Evolutionary conservation across 2,113 vertebrate genomes (phyloP).

Genomic region (Pimephales promelas): DNA sequence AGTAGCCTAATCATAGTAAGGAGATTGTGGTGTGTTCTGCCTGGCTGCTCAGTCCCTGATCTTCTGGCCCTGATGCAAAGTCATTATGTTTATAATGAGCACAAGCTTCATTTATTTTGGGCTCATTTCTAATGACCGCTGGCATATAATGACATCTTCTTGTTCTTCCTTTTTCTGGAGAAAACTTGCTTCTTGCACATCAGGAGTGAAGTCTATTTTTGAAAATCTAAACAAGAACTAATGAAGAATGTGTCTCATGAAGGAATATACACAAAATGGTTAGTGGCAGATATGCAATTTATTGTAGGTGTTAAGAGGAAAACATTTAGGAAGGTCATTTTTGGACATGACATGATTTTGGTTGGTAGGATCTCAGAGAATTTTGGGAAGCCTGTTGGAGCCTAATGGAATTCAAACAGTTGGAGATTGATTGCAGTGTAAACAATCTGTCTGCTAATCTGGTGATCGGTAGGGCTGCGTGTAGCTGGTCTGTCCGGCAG

Average conservation of each 20-base stretch:
- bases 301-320: conserved; percentile 1
- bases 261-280: neutral
- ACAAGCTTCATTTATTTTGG: conserved; percentile 30
- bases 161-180: conserved; percentile 5
- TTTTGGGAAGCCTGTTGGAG: neutral
- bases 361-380: conserved; percentile 1
- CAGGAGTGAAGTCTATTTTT: conserved; percentile 9
- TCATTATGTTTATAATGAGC: conserved; percentile 31
- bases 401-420: conserved; percentile 32
- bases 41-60: conserved; percentile 35
- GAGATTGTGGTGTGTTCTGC: conserved; percentile 22
- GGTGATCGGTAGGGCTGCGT: neutral
- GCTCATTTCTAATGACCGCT: conserved; percentile 13
- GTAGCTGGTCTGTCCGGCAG: conserved; percentile 17
- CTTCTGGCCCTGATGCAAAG: conserved; percentile 23
- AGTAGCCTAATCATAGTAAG: conserved; percentile 42
- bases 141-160: neutral
- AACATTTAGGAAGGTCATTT: neutral
- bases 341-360: neutral
- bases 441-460: conserved; percentile 47
- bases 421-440: conserved; percentile 38
- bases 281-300: neutral
- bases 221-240: conserved; percentile 20
- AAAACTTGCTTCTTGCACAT: neutral
- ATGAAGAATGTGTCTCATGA: neutral